Evolutionary conservation across 2,888 invertebrate species (phyloP), one percentile per base, ranked within the genome.

Genomic region (Volucella inanis): DNA sequence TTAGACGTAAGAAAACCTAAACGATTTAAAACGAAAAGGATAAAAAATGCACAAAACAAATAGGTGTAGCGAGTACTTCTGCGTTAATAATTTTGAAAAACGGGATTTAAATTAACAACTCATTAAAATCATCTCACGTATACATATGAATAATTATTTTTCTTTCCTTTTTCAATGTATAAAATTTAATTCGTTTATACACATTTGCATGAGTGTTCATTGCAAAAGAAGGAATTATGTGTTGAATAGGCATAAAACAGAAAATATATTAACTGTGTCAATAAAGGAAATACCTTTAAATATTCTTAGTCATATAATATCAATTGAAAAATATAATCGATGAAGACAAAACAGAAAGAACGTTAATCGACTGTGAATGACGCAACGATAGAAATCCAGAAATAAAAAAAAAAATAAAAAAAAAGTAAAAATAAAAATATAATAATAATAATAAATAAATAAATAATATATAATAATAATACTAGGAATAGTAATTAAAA

Each of bases 361-460:
- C 76, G 10, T 67, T 70, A 62, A 68, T 77, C 61, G 61, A 39
- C 70, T 77, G 54, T 68, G 61, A 77, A 76, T 77, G 71, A 79
- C 74, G 68, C 79, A 84, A 84, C 68, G 75, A 75, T 75, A 84
- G 79, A 84, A 84, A 79, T 79, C 62, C 78, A 83, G 57, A 79
- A 74, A 79, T 64, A 57, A 62, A 64, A 79, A 79, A 72, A 49
- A 65, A 65, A 59, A 64, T 12, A 39, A 4, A 52, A 45, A 57
- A 71, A 71, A 54, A 64, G n/a, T 11, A 8, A 64, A 39, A 61
- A 62, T 31, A 55, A 64, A 39, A 22, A n/a, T n/a, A n/a, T n/a
- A n/a, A n/a, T n/a, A n/a, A n/a, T n/a, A 22, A 22, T 22, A 22
- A 22, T 3, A 2, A 22, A 22, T 22, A 22, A 22, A 3, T 2